These are phyloP conservation scores for Neoarius graeffei DNA, from an alignment of 2,113 vertebrate genomes.

Conservation along the genomic window DNA sequence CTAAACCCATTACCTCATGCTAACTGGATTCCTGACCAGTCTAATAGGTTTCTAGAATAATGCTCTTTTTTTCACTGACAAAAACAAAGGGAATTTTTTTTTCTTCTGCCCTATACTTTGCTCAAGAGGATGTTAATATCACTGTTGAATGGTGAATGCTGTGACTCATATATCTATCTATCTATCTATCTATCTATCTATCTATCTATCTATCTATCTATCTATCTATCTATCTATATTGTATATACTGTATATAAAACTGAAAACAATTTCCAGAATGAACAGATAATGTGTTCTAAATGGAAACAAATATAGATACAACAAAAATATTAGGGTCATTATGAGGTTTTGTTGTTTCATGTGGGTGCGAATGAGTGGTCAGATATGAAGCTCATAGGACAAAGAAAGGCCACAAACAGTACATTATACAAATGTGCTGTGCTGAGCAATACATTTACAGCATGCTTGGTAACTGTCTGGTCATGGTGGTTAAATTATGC, in stretches of 20 bases:
- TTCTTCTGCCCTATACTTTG: background rate
- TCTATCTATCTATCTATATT: too few relatives aligned
- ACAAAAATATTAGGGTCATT: background rate
- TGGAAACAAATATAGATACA: background rate
- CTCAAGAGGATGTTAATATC: background rate
- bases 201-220: too few relatives aligned
- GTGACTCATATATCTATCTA: too few relatives aligned
- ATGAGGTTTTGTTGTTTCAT: background rate
- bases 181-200: too few relatives aligned
- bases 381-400: background rate
- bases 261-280: background rate
- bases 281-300: background rate
- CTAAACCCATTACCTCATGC: background rate
- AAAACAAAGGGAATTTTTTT: background rate
- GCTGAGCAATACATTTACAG: background rate
- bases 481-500: background rate
- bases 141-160: background rate
- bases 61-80: background rate
- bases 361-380: background rate
- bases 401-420: background rate
- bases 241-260: background rate
- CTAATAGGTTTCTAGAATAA: background rate
- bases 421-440: background rate
- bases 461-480: too few relatives aligned
- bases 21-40: background rate